Conservation (phyloP, 2,797 vertebrate genomes). For the Thunnus albacares region DNA sequence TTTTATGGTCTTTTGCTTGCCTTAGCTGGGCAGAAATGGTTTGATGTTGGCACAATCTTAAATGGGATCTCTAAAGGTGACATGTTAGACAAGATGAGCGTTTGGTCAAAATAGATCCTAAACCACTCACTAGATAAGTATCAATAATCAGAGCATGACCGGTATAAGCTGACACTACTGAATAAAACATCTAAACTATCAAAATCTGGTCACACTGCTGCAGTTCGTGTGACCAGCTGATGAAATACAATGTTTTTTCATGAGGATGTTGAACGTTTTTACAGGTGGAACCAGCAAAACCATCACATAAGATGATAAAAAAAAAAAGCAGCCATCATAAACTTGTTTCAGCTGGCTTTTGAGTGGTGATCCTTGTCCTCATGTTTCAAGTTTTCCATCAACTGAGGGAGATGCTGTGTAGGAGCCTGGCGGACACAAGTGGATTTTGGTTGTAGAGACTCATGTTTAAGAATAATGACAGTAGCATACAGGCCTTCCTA, state of each 20-base stretch:
- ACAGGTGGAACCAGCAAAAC: neutral
- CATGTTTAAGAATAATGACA: slow-evolving; percentile 28
- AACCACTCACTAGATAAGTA: neutral
- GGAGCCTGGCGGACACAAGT: slow-evolving; percentile 3
- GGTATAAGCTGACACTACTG: neutral
- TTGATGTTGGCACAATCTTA: neutral
- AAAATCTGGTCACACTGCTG: neutral
- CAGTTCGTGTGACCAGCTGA: neutral
- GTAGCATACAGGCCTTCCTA: slow-evolving; percentile 33
- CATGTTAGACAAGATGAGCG: neutral
- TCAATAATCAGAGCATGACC: neutral
- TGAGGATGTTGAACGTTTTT: slow-evolving; percentile 9
- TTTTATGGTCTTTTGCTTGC: slow-evolving; percentile 11
- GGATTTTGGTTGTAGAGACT: slow-evolving; percentile 29
- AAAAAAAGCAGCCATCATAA: slow-evolving; percentile 14
- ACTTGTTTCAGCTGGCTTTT: slow-evolving; percentile 16
- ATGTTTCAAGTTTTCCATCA: slow-evolving; percentile 16
- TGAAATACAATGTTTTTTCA: neutral
- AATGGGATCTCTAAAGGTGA: neutral
- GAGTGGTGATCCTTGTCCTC: neutral
- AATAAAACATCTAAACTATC: slow-evolving; percentile 4
- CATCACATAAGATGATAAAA: neutral
- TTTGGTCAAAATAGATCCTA: slow-evolving; percentile 1
- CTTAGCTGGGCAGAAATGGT: slow-evolving; percentile 5
- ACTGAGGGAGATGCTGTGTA: neutral